phyloP scores from a whole-genome alignment of 2,888 invertebrate species.

The Protonemura montana region DNA sequence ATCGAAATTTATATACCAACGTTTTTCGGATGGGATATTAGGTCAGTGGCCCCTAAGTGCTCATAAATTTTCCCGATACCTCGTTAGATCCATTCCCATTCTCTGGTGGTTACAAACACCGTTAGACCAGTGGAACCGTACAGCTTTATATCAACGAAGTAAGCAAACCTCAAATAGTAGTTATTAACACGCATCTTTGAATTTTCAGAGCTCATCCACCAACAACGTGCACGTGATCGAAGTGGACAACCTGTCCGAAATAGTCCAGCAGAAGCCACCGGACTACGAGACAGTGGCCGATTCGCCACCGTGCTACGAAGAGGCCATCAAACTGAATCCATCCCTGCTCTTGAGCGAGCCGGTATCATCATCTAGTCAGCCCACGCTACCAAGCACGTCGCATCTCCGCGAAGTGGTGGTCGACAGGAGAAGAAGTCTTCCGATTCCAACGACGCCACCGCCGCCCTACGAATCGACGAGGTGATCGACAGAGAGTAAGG shows the following conservation, averaged over 20 bases:
- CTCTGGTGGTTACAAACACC: no score
- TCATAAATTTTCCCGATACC: no score
- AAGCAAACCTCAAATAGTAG: background rate
- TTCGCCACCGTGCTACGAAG: constrained; percentile 74
- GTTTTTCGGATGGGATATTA: no score
- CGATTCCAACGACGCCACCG: constrained; percentile 36
- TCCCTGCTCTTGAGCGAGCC: constrained; percentile 60
- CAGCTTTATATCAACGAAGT: no score
- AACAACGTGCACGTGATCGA: constrained; percentile 67
- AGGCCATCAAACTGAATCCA: constrained; percentile 75
- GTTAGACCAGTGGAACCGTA: no score
- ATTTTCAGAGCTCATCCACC: background rate
- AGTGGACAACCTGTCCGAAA: constrained; percentile 58
- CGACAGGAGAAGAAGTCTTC: constrained; percentile 14
- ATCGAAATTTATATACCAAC: no score
- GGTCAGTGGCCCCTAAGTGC: no score
- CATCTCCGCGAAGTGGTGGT: background rate
- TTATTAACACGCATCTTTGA: background rate
- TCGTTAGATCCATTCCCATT: no score
- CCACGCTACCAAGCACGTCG: constrained; percentile 18
- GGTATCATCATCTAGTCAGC: constrained; percentile 30
- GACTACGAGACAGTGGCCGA: constrained; percentile 76
- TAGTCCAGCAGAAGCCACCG: constrained; percentile 70
- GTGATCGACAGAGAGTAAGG: constrained; percentile 29
- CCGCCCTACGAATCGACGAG: constrained; percentile 45